Conservation (phyloP, 2,797 vertebrate genomes). For the Vespertilio murinus region DNA sequence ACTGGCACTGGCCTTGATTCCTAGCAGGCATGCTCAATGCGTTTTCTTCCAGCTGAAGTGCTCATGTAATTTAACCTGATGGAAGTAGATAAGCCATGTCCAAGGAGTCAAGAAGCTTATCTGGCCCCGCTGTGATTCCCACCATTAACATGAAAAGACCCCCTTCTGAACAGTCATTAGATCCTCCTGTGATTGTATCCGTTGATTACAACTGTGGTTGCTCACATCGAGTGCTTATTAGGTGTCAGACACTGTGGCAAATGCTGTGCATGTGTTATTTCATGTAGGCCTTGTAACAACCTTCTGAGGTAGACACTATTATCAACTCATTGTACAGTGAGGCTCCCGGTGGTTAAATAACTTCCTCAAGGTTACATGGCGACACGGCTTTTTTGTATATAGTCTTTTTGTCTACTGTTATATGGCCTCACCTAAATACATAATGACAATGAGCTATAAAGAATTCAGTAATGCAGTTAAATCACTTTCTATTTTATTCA, state of each 20-base stretch:
- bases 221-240: background rate
- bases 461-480: slow-evolving; percentile 46
- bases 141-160: slow-evolving; percentile 36
- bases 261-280: background rate
- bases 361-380: background rate
- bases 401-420: background rate
- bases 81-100: slow-evolving; percentile 9
- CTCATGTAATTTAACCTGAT: background rate
- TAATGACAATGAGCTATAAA: slow-evolving; percentile 48
- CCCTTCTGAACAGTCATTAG: slow-evolving; percentile 8
- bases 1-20: background rate
- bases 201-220: background rate
- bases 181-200: background rate
- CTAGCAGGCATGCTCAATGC: background rate
- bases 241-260: background rate
- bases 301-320: background rate
- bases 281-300: background rate
- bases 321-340: background rate
- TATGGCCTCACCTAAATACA: background rate
- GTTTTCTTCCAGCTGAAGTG: background rate
- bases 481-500: slow-evolving; percentile 56
- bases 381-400: background rate
- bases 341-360: background rate
- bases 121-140: slow-evolving; percentile 4
- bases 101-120: slow-evolving; percentile 17